Percentiles rank a stretch among this genome's conserved stretches.
These are phyloP conservation scores for Sarcophaga carnaria DNA, from an alignment of 2,888 invertebrate genomes.

Conservation along the genomic window DNA sequence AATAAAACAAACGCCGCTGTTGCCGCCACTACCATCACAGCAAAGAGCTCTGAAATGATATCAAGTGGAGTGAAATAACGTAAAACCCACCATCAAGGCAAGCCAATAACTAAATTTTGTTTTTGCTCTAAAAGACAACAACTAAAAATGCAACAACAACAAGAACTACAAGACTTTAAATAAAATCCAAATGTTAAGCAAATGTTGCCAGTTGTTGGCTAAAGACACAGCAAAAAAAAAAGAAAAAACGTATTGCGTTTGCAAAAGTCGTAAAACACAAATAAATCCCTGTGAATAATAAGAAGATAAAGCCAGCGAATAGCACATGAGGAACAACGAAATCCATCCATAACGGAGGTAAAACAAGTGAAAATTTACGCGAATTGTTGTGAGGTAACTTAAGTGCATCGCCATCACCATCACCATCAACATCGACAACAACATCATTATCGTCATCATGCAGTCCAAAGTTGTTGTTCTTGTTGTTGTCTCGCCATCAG, in stretches of 20 bases:
- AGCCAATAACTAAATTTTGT: slow-evolving; percentile 60
- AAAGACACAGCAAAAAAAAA: not conserved
- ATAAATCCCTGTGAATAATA: slow-evolving; percentile 45
- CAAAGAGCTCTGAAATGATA: not conserved
- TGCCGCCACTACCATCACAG: slow-evolving; percentile 44
- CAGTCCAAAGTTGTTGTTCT: slow-evolving; percentile 28
- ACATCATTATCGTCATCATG: slow-evolving; percentile 27
- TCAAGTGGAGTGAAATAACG: slow-evolving; percentile 17
- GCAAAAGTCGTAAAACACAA: slow-evolving; percentile 47
- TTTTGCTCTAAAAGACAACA: slow-evolving; percentile 39
- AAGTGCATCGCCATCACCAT: slow-evolving; percentile 42
- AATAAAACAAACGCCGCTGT: slow-evolving; percentile 53
- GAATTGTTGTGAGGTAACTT: slow-evolving; percentile 67
- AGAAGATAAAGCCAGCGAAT: not conserved
- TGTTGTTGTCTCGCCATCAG: slow-evolving; percentile 43
- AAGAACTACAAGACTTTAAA: slow-evolving; percentile 29
- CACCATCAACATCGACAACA: slow-evolving; percentile 29
- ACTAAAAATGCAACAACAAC: slow-evolving; percentile 14
- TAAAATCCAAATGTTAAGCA: slow-evolving; percentile 56
- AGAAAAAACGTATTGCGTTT: slow-evolving; percentile 24
- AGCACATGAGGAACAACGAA: slow-evolving; percentile 19
- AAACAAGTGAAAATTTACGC: slow-evolving; percentile 68
- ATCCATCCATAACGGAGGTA: slow-evolving; percentile 63
- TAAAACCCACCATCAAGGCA: slow-evolving; percentile 56
- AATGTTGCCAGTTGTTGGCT: slow-evolving; percentile 53